Percentiles rank a stretch among this genome's conserved stretches.
Evolutionary conservation across 2,888 invertebrate species (phyloP).

Genomic region (Chaitophorus viminalis): DNA sequence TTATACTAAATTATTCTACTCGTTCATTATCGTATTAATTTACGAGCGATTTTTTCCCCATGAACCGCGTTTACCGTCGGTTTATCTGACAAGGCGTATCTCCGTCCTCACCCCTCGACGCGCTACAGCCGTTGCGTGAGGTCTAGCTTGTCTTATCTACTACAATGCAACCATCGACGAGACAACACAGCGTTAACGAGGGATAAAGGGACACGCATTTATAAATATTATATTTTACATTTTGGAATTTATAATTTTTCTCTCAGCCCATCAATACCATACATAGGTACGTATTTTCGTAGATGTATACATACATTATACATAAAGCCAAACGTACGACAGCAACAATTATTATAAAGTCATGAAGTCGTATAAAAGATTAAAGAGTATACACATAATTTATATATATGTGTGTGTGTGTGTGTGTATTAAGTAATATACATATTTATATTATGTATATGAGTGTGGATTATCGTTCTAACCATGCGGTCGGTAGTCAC

Average conservation of each 20-base stretch:
- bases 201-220: background rate
- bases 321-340: background rate
- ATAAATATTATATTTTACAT: background rate
- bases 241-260: background rate
- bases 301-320: background rate
- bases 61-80: background rate
- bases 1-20: conserved; percentile 6
- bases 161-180: background rate
- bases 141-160: conserved; percentile 2
- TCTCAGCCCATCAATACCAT: background rate
- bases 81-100: conserved; percentile 57
- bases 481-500: too few species aligned
- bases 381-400: too few species aligned
- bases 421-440: too few species aligned
- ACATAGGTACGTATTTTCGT: background rate
- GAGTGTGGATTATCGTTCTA: too few species aligned
- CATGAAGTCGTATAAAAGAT: background rate
- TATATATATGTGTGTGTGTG: too few species aligned
- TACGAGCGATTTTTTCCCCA: conserved; percentile 44
- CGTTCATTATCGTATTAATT: conserved; percentile 50
- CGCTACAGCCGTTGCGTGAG: conserved; percentile 34
- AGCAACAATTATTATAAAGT: background rate
- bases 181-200: background rate
- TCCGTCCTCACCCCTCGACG: conserved; percentile 15
- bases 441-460: too few species aligned